Conservation (phyloP, 2,888 invertebrate genomes). For the Phlogophora meticulosa region DNA sequence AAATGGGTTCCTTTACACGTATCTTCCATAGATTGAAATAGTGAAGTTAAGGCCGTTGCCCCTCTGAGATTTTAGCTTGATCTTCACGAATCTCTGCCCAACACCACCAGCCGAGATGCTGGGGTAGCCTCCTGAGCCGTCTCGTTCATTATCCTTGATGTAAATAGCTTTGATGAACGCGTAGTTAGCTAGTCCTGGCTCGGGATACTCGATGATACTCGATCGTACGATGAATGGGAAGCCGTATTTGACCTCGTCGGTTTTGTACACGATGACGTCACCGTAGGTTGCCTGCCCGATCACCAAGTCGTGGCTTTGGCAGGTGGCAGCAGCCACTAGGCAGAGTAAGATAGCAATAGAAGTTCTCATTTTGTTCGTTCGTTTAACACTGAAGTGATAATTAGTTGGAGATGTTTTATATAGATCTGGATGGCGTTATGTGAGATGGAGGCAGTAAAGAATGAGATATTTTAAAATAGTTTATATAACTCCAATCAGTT, state of each 20-base stretch:
- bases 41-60: constrained; percentile 85
- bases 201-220: constrained; percentile 81
- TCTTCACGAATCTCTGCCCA: constrained; percentile 83
- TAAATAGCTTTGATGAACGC: constrained; percentile 82
- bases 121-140: constrained; percentile 84
- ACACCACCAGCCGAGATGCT: constrained; percentile 83
- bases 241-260: constrained; percentile 82
- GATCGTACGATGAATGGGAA: constrained; percentile 82
- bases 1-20: constrained; percentile 58
- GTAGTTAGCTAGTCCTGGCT: constrained; percentile 80
- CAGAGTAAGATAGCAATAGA: constrained; percentile 73
- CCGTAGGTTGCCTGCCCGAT: constrained; percentile 82
- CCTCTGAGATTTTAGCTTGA: constrained; percentile 86
- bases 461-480: background rate
- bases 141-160: constrained; percentile 80
- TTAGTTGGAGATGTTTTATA: constrained; percentile 81
- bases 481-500: background rate
- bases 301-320: constrained; percentile 83
- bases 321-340: constrained; percentile 70
- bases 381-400: constrained; percentile 82
- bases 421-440: constrained; percentile 72
- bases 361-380: constrained; percentile 83
- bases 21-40: constrained; percentile 85
- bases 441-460: constrained; percentile 67
- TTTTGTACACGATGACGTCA: constrained; percentile 80